phyloP scores from a whole-genome alignment of 1,140 invertebrate species.

The Diabrotica virgifera region DNA sequence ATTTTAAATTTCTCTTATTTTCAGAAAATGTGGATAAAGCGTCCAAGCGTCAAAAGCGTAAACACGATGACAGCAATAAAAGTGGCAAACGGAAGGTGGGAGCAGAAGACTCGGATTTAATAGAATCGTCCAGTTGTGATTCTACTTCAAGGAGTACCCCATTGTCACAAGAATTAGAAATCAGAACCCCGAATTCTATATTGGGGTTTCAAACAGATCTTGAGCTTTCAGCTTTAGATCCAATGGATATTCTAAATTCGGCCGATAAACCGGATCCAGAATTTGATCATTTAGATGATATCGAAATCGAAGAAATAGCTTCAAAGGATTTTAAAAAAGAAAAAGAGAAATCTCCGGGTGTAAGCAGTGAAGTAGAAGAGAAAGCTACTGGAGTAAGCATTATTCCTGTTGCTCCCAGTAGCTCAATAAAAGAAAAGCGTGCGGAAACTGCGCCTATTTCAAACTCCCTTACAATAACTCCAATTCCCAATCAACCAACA shows the following conservation, averaged over 20 bases:
- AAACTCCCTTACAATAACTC: slow-evolving; percentile 82
- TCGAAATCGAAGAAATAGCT: slow-evolving; percentile 56
- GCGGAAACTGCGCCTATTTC: slow-evolving; percentile 57
- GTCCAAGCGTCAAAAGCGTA: slow-evolving; percentile 49
- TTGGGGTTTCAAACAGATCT: slow-evolving; percentile 60
- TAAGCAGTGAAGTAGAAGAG: slow-evolving; percentile 54
- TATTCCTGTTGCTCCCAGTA: slow-evolving; percentile 60
- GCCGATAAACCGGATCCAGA: slow-evolving; percentile 59
- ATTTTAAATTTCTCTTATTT: neutral
- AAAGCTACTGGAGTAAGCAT: slow-evolving; percentile 74
- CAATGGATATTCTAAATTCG: slow-evolving; percentile 53
- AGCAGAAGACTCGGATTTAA: slow-evolving; percentile 51
- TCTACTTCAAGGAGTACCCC: slow-evolving; percentile 59
- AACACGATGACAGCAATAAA: slow-evolving; percentile 54
- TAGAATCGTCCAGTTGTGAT: slow-evolving; percentile 65
- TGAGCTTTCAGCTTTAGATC: slow-evolving; percentile 61
- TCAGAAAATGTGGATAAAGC: slow-evolving; percentile 32
- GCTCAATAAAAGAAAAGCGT: slow-evolving; percentile 36
- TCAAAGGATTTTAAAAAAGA: slow-evolving; percentile 16
- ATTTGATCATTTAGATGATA: slow-evolving; percentile 55
- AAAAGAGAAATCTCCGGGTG: slow-evolving; percentile 48
- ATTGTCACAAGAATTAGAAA: slow-evolving; percentile 51
- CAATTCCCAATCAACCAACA: slow-evolving; percentile 61
- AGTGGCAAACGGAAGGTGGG: slow-evolving; percentile 54
- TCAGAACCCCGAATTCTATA: slow-evolving; percentile 54